Percentiles rank a stretch among this genome's conserved stretches.
These are phyloP conservation scores for Mormoops blainvillei DNA, from an alignment of 2,113 vertebrate genomes.

Conservation along the genomic window DNA sequence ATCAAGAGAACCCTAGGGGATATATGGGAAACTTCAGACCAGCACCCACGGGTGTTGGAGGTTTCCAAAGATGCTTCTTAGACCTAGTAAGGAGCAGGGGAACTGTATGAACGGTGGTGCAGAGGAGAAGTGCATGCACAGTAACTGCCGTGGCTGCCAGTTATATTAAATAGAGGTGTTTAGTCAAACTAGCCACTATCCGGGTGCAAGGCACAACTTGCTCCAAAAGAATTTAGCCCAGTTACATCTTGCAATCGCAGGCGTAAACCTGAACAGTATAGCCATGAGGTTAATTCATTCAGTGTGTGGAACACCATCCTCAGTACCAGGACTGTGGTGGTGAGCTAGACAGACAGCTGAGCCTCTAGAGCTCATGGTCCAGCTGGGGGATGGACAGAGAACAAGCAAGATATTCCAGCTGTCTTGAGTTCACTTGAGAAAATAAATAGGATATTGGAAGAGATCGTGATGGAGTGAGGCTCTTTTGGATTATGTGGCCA, in stretches of 20 bases:
- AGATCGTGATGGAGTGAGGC: neutral
- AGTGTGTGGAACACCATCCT: fast-evolving
- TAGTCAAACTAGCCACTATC: neutral
- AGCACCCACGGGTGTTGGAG: neutral
- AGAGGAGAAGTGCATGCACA: neutral
- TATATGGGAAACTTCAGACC: neutral
- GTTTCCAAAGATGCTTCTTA: neutral
- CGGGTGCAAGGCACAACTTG: neutral
- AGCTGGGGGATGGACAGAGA: neutral
- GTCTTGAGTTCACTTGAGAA: neutral
- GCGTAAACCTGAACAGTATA: neutral
- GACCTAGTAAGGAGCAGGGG: neutral
- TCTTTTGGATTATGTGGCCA: neutral
- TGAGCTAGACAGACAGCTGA: neutral
- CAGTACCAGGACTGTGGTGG: neutral
- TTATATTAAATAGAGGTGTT: neutral
- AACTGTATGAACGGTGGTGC: neutral
- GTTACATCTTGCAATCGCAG: neutral
- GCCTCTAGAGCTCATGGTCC: neutral
- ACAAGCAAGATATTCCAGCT: neutral
- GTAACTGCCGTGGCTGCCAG: neutral
- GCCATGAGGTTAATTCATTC: neutral
- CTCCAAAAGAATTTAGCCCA: neutral
- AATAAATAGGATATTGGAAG: neutral
- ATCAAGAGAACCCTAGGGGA: neutral